Conservation (phyloP, 2,888 invertebrate genomes). For the Monochamus alternatus region DNA sequence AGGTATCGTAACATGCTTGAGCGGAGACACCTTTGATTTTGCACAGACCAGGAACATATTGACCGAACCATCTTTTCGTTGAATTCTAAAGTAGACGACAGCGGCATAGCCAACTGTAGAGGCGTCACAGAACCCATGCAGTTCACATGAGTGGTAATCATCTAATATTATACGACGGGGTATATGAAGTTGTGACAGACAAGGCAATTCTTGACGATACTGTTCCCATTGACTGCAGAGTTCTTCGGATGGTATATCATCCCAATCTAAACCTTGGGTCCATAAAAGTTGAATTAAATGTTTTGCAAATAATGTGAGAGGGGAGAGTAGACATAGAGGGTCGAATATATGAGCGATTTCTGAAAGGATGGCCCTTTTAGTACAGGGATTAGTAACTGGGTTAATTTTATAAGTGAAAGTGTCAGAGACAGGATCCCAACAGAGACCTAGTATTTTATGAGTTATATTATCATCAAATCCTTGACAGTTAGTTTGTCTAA, state of each 20-base stretch:
- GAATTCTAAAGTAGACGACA: slow-evolving; percentile 10
- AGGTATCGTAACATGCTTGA: slow-evolving; percentile 23
- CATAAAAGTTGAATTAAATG: slow-evolving; percentile 20
- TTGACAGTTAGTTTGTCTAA: slow-evolving; percentile 40
- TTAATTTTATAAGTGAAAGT: slow-evolving; percentile 7
- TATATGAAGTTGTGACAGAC: slow-evolving; percentile 11
- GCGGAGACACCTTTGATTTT: slow-evolving; percentile 22
- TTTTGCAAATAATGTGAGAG: slow-evolving; percentile 29
- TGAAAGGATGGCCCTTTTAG: slow-evolving; percentile 25
- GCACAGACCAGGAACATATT: slow-evolving; percentile 12
- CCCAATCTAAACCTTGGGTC: slow-evolving; percentile 27
- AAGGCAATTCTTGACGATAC: slow-evolving; percentile 16
- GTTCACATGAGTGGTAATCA: slow-evolving; percentile 13
- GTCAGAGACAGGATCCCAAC: slow-evolving; percentile 21
- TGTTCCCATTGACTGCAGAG: slow-evolving; percentile 7
- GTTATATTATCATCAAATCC: not conserved
- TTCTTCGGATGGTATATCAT: slow-evolving; percentile 25
- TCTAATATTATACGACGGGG: slow-evolving; percentile 15
- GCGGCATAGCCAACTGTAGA: not conserved
- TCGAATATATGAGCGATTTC: slow-evolving; percentile 31
- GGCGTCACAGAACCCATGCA: slow-evolving; percentile 42
- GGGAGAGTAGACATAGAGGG: slow-evolving; percentile 20
- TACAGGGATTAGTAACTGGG: no score
- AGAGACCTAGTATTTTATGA: slow-evolving; percentile 9
- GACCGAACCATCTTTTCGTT: not conserved